Conservation (phyloP, 1,140 invertebrate genomes). For the Aphidius ervi region DNA sequence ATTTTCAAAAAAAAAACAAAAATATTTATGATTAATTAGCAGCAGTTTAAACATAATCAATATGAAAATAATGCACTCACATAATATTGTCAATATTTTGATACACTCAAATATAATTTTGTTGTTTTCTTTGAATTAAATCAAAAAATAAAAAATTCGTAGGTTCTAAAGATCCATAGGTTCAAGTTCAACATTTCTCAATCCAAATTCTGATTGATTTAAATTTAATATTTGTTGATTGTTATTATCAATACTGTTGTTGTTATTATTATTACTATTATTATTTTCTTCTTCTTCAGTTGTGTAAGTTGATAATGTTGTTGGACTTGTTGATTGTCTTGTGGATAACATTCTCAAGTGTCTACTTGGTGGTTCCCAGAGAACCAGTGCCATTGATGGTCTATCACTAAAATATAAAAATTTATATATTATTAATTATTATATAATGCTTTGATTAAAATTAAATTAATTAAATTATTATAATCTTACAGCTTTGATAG, state of each 20-base stretch:
- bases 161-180: slow-evolving; percentile 45
- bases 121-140: no score
- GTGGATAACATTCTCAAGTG: slow-evolving; percentile 46
- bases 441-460: no score
- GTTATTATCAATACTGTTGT: slow-evolving; percentile 35
- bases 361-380: slow-evolving; percentile 68
- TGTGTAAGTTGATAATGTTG: slow-evolving; percentile 20
- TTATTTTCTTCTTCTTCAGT: slow-evolving; percentile 33
- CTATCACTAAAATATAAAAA: slow-evolving; percentile 53
- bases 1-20: no score
- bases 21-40: no score
- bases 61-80: no score
- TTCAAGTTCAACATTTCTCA: slow-evolving; percentile 31
- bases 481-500: slow-evolving; percentile 57
- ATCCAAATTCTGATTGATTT: slow-evolving; percentile 32
- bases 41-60: no score
- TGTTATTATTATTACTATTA: slow-evolving; percentile 28
- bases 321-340: slow-evolving; percentile 23
- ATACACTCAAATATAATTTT: no score
- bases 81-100: no score
- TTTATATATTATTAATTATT: no score
- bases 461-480: slow-evolving; percentile 5
- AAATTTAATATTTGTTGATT: slow-evolving; percentile 37
- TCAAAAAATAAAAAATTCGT: no score
- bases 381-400: slow-evolving; percentile 70